Conservation (phyloP, 23 tunicate species). For the Ciona savignyi region DNA sequence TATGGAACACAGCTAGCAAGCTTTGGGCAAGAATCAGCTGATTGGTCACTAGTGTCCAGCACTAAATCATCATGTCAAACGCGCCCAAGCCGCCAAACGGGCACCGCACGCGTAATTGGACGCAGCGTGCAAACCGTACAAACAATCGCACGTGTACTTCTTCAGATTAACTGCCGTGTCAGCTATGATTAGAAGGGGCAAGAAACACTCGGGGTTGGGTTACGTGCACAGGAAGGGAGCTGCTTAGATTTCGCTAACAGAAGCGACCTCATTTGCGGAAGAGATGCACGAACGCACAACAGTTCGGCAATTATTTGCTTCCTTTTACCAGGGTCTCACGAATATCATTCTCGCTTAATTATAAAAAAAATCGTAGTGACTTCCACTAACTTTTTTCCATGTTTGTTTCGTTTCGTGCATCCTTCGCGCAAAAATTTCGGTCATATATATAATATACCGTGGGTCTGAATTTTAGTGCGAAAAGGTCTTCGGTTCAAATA, state of each 20-base stretch:
- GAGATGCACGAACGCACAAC: neutral
- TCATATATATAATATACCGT: no score
- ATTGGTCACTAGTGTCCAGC: neutral
- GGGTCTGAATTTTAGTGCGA: no score
- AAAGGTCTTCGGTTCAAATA: no score
- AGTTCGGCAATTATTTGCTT: neutral
- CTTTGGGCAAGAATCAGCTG: neutral
- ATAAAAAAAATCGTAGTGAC: no score
- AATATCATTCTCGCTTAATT: neutral
- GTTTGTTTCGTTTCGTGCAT: no score
- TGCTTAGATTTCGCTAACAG: neutral
- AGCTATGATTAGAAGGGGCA: neutral
- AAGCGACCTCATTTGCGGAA: neutral
- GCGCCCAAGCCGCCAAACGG: neutral
- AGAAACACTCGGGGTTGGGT: neutral
- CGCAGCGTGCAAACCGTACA: neutral
- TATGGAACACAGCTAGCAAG: no score
- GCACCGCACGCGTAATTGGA: neutral
- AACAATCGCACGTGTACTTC: neutral
- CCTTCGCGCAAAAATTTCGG: no score
- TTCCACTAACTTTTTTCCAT: no score
- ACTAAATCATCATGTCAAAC: neutral
- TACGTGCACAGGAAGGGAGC: neutral
- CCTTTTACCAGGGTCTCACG: neutral
- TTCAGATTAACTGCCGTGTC: neutral